Conservation (phyloP, 2,888 invertebrate species). For the Platynereis dumerilii region DNA sequence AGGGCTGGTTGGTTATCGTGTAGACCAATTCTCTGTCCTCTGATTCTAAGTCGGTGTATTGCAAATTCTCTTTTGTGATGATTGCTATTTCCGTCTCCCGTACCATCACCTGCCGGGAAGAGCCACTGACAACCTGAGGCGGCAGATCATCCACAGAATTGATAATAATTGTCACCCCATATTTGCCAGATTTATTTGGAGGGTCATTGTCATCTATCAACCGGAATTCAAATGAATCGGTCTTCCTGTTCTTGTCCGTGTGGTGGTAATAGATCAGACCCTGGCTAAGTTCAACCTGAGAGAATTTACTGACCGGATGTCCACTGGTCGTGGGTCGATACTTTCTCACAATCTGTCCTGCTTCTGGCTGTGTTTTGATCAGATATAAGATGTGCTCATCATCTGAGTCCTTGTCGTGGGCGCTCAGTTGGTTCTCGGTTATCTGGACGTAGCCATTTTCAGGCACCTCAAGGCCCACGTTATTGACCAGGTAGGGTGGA, state of each 20-base stretch:
- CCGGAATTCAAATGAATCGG: slow-evolving; percentile 56
- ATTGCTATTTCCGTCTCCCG: slow-evolving; percentile 55
- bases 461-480: slow-evolving; percentile 55
- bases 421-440: slow-evolving; percentile 47
- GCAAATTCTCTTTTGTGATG: slow-evolving; percentile 53
- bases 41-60: slow-evolving; percentile 58
- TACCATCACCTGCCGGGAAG: slow-evolving; percentile 50
- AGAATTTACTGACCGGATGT: slow-evolving; percentile 51
- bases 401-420: slow-evolving; percentile 58
- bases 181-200: slow-evolving; percentile 57
- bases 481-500: slow-evolving; percentile 56
- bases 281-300: slow-evolving; percentile 56
- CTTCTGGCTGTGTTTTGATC: slow-evolving; percentile 50
- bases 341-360: slow-evolving; percentile 55
- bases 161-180: slow-evolving; percentile 52
- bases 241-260: slow-evolving; percentile 49
- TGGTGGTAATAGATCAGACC: slow-evolving; percentile 62
- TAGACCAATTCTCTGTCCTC: slow-evolving; percentile 50
- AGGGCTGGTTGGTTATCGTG: slow-evolving; percentile 58
- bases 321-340: slow-evolving; percentile 50
- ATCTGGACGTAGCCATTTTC: slow-evolving; percentile 56
- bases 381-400: slow-evolving; percentile 55
- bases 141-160: slow-evolving; percentile 57
- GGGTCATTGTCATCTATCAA: slow-evolving; percentile 56
- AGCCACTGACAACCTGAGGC: slow-evolving; percentile 53